Conservation (phyloP, 1,140 invertebrate genomes). For the Drosophila pallidifrons region DNA sequence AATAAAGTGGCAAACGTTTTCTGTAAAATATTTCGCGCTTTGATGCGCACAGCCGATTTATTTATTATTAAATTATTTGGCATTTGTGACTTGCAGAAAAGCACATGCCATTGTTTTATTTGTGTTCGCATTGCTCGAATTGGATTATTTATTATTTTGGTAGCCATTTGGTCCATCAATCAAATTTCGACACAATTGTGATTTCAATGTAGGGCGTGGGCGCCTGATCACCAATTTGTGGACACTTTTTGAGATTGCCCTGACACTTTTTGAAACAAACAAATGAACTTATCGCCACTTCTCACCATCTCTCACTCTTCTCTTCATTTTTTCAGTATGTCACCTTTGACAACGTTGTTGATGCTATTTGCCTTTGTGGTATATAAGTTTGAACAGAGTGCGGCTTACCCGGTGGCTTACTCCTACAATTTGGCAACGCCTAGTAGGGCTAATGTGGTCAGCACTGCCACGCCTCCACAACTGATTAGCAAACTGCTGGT, state of each 20-base stretch:
- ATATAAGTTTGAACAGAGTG: slow-evolving; percentile 14
- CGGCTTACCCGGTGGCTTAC: slow-evolving; percentile 43
- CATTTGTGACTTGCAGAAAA: slow-evolving; percentile 73
- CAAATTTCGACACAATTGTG: slow-evolving; percentile 59
- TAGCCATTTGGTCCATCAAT: slow-evolving; percentile 57
- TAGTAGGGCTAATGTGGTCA: slow-evolving; percentile 22
- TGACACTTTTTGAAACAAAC: slow-evolving; percentile 38
- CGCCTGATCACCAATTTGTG: slow-evolving; percentile 32
- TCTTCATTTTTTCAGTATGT: slow-evolving; percentile 5
- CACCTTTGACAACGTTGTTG: slow-evolving; percentile 3
- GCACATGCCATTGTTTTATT: slow-evolving; percentile 44
- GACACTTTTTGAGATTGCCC: slow-evolving; percentile 47
- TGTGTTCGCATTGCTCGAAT: slow-evolving; percentile 35
- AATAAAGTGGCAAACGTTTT: slow-evolving; percentile 60
- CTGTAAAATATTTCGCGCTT: slow-evolving; percentile 66
- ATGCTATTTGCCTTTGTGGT: slow-evolving; percentile 24
- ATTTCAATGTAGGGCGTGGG: slow-evolving; percentile 59
- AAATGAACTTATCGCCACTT: neutral
- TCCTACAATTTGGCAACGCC: slow-evolving; percentile 38
- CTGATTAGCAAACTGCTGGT: slow-evolving; percentile 62
- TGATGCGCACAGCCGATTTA: slow-evolving; percentile 78
- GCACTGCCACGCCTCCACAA: slow-evolving; percentile 12
- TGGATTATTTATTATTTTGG: slow-evolving; percentile 28
- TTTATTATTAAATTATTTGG: slow-evolving; percentile 82
- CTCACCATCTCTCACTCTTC: neutral